Conservation (phyloP, 2,797 vertebrate species). For the Microtus californicus region DNA sequence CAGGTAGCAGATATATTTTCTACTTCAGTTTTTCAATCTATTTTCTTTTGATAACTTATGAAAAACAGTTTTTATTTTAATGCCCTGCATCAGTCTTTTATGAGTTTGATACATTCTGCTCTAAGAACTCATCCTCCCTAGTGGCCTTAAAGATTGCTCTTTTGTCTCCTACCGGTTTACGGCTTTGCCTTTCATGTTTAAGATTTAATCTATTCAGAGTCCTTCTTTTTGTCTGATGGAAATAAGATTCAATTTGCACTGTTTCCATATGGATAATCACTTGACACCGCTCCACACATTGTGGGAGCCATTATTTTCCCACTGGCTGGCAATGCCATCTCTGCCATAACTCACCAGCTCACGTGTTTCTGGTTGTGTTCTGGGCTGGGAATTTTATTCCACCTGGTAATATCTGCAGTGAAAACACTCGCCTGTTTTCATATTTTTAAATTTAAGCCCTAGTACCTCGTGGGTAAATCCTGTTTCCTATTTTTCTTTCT, state of each 20-base stretch:
- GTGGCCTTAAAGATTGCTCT: neutral
- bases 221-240: slow-evolving; percentile 50
- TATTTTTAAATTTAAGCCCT: neutral
- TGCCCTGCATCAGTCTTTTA: neutral
- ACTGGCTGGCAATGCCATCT: neutral
- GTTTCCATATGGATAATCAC: slow-evolving; percentile 64
- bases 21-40: neutral
- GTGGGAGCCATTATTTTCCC: slow-evolving; percentile 3
- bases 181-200: slow-evolving; percentile 38
- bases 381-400: neutral
- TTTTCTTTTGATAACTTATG: neutral
- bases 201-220: slow-evolving; percentile 49
- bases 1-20: neutral
- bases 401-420: slow-evolving; percentile 6
- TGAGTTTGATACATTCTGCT: neutral
- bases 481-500: neutral
- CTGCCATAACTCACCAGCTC: neutral
- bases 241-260: slow-evolving; percentile 69
- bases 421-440: neutral
- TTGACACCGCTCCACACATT: neutral
- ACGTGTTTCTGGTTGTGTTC: neutral
- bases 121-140: neutral
- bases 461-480: neutral
- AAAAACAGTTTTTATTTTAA: slow-evolving; percentile 7
- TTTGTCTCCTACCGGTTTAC: slow-evolving; percentile 25